phyloP scores from a whole-genome alignment of 35 echinoderm and acorn worm genomes.

The Eucidaris tribuloides region DNA sequence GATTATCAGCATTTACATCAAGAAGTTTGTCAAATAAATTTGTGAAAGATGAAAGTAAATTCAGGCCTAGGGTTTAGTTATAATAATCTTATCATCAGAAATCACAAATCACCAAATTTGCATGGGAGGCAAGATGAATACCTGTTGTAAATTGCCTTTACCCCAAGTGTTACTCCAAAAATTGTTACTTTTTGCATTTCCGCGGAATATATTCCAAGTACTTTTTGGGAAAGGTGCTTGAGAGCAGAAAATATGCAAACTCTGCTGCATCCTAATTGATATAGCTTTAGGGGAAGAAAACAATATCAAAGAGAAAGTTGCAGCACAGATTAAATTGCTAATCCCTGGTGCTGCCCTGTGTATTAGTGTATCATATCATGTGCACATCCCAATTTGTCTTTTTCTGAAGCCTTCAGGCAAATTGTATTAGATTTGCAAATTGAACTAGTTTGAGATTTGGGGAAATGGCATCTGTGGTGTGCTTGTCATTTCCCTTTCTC shows the following conservation, averaged over 20 bases:
- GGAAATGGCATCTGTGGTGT: neutral
- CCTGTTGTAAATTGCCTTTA: neutral
- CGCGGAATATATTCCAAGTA: no score
- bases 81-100: neutral
- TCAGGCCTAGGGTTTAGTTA: no score
- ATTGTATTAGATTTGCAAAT: conserved; percentile 12
- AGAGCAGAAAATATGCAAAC: neutral
- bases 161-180: neutral
- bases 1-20: no score
- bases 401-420: neutral
- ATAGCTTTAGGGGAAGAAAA: conserved; percentile 17
- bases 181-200: no score
- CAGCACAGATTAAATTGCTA: neutral
- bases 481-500: neutral
- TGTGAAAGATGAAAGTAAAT: no score
- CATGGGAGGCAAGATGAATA: neutral
- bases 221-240: neutral
- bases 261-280: conserved; percentile 16
- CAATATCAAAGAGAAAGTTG: neutral
- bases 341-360: neutral
- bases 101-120: neutral
- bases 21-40: no score
- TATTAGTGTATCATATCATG: neutral
- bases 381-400: neutral
- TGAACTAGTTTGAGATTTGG: neutral